Evolutionary conservation across 2,888 invertebrate genomes (phyloP), one percentile per base, ranked within the genome.

Genomic region (Noctua janthe): DNA sequence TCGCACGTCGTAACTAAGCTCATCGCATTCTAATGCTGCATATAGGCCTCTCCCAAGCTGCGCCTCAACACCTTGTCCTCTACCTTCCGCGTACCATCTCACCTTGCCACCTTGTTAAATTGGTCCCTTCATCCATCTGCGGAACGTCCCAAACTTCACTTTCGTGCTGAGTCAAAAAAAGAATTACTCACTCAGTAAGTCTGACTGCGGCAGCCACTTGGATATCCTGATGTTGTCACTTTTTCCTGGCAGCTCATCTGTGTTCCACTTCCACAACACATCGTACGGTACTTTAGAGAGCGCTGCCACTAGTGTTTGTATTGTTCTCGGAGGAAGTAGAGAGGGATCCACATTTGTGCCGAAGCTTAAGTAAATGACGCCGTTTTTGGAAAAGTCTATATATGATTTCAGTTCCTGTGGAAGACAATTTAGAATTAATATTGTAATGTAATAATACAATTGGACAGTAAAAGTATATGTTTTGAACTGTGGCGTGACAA

Each of bases 191-290:
- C 94, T 89, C 0, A 94, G 83, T 17, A 94, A 67, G 82, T 94
- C 93, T 0, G 92, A 87, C 59, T 95, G 95, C 0, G 95, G 94
- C 23, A 95, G 72, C 95, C 95, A 95, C 88, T 94, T 94, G 0
- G 88, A 89, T 77, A 95, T 92, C 74, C 84, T 92, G 3, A 95
- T 93, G 75, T 95, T 95, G 2, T 88, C 77, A 0, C 92, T 83
- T 20, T 84, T 83, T 59, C 91, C 92, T 47, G 92, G 91, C 13
- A 95, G 64, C 29, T 91, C 90, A 66, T 94, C 93, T n/a, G 84
- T 83, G 78, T 94, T 92, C 92, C 93, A 95, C 80, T 95, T 95
- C 92, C 93, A 94, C 20, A 95, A 71, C 10, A 96, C 88, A 71
- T 95, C 91, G 54, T 94, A 95, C 0, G 93, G 92, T 5, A 95